phyloP scores from a whole-genome alignment of 1,140 invertebrate genomes.

The Nylanderia fulva region DNA sequence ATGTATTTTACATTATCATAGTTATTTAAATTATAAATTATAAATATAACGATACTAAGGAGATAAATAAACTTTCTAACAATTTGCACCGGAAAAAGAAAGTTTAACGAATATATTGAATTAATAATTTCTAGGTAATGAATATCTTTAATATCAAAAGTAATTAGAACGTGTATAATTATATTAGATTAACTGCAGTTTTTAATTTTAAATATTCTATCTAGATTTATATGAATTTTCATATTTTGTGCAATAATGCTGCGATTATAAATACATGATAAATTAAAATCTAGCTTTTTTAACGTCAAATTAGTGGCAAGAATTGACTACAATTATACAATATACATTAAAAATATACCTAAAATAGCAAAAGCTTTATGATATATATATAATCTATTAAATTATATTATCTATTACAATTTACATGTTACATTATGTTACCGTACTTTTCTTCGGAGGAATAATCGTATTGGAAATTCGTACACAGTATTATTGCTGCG shows the following conservation, averaged over 20 bases:
- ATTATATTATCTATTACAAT: constrained; percentile 6
- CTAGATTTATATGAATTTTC: constrained; percentile 12
- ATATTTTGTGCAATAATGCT: constrained; percentile 5
- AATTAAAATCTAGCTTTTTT: not conserved
- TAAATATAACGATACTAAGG: not conserved
- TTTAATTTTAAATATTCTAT: constrained; percentile 22
- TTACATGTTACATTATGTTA: not conserved
- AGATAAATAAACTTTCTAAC: constrained; percentile 6
- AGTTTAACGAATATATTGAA: constrained; percentile 1
- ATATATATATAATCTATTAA: constrained; percentile 1
- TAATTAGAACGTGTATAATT: constrained; percentile 45
- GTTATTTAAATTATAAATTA: not conserved
- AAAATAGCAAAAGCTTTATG: no score
- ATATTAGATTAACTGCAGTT: constrained; percentile 9
- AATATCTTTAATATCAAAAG: not conserved
- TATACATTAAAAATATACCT: no score
- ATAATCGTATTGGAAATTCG: constrained; percentile 29
- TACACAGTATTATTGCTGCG: constrained; percentile 31
- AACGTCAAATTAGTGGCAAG: not conserved
- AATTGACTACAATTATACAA: not conserved
- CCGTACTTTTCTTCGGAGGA: not conserved
- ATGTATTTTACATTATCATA: not conserved
- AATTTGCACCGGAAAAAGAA: constrained; percentile 31
- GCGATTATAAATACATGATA: not conserved
- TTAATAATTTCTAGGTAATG: constrained; percentile 32